phyloP scores from a whole-genome alignment of 2,888 invertebrate species.

The Ligdia adustata region DNA sequence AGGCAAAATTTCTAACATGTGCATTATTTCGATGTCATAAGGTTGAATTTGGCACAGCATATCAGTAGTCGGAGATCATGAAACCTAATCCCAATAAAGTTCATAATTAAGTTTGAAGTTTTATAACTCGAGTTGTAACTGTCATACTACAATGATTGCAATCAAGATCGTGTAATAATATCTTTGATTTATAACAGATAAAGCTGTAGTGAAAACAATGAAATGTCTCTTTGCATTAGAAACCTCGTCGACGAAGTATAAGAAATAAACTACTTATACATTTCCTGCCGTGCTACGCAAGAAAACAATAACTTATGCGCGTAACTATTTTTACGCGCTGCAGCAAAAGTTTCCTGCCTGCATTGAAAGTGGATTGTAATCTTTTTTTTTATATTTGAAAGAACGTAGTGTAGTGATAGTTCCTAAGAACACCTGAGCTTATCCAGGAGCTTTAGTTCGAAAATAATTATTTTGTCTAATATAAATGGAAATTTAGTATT shows the following conservation, averaged over 20 bases:
- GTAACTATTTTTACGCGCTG: no score
- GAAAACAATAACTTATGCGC: constrained; percentile 17
- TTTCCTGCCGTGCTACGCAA: constrained; percentile 20
- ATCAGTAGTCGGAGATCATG: no score
- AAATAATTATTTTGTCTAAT: no score
- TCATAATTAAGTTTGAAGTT: constrained; percentile 1
- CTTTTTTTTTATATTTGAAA: no score
- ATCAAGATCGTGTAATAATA: constrained; percentile 13
- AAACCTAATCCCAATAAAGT: constrained; percentile 4
- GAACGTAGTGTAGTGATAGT: no score
- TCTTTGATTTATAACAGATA: constrained; percentile 6
- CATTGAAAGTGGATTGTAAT: no score
- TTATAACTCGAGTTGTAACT: constrained; percentile 4
- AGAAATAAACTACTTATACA: constrained; percentile 12
- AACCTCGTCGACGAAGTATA: constrained; percentile 16
- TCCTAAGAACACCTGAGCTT: no score
- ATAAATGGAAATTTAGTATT: no score
- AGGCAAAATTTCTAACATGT: background rate
- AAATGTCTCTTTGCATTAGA: constrained; percentile 22
- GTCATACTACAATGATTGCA: constrained; percentile 15
- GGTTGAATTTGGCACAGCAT: no score
- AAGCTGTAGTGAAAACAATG: constrained; percentile 7
- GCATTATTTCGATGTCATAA: no score
- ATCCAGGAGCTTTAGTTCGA: no score
- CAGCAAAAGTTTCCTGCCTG: no score